Evolutionary conservation across 2,797 vertebrate species (phyloP).

Genomic region (Acomys russatus): DNA sequence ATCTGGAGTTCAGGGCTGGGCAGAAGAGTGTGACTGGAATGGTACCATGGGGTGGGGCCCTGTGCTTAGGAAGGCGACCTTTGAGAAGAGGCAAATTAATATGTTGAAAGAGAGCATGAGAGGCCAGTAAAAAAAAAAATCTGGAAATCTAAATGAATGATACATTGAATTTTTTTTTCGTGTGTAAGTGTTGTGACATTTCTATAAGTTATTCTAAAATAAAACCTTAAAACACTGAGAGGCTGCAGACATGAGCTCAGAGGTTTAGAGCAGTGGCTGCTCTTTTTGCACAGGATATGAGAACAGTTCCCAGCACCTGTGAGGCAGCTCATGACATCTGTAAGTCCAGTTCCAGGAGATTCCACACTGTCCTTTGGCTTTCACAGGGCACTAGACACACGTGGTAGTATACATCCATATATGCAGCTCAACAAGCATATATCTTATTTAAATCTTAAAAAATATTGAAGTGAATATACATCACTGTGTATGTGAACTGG

Average conservation of each 20-base stretch:
- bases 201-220: not conserved
- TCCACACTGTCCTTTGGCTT: not conserved
- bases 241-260: not conserved
- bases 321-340: not conserved
- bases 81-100: not conserved
- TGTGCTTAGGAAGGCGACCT: not conserved
- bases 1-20: not conserved
- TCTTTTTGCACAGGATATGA: not conserved
- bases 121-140: not conserved
- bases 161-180: not conserved
- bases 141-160: not conserved
- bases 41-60: not conserved
- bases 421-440: not conserved
- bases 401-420: not conserved
- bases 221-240: not conserved
- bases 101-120: not conserved
- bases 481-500: not conserved
- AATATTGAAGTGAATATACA: not conserved
- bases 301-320: not conserved
- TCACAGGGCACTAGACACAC: not conserved
- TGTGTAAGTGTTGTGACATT: not conserved
- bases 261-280: not conserved
- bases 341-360: not conserved
- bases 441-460: not conserved
- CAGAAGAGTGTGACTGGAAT: not conserved